A percentile compares a stretch with the other conserved stretches of the same genome.
These are phyloP conservation scores for Pegoplata infirma DNA, from an alignment of 2,888 invertebrate species.

Conservation along the genomic window DNA sequence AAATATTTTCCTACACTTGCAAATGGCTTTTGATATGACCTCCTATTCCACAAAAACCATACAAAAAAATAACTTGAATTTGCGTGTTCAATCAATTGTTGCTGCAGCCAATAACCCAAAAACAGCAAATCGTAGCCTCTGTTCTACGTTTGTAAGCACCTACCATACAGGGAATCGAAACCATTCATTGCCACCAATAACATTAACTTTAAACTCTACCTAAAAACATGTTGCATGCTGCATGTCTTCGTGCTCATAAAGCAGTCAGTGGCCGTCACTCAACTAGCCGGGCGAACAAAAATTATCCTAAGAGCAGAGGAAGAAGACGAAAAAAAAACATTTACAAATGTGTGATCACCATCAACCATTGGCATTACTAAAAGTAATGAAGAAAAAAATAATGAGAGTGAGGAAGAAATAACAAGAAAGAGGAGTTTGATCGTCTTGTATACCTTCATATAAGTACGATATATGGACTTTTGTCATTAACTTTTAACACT, in stretches of 20 bases:
- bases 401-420: conserved; percentile 27
- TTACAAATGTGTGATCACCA: conserved; percentile 45
- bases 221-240: conserved; percentile 48
- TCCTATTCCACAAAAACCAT: conserved; percentile 43
- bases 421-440: neutral
- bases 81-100: conserved; percentile 58
- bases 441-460: neutral
- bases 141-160: conserved; percentile 51
- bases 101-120: conserved; percentile 43
- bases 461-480: no score
- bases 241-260: conserved; percentile 62
- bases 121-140: conserved; percentile 42
- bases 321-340: conserved; percentile 13
- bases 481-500: no score
- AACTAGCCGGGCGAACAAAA: conserved; percentile 50
- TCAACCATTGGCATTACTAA: conserved; percentile 39
- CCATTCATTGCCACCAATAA: conserved; percentile 47
- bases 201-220: conserved; percentile 32
- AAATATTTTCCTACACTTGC: conserved; percentile 52
- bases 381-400: neutral
- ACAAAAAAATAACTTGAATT: no score
- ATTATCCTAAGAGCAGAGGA: conserved; percentile 22
- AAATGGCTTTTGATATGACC: conserved; percentile 46
- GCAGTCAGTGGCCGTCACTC: conserved; percentile 63
- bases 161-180: conserved; percentile 5